phyloP scores from a whole-genome alignment of 2,797 vertebrate genomes.

The Melanotaenia pygmaea region DNA sequence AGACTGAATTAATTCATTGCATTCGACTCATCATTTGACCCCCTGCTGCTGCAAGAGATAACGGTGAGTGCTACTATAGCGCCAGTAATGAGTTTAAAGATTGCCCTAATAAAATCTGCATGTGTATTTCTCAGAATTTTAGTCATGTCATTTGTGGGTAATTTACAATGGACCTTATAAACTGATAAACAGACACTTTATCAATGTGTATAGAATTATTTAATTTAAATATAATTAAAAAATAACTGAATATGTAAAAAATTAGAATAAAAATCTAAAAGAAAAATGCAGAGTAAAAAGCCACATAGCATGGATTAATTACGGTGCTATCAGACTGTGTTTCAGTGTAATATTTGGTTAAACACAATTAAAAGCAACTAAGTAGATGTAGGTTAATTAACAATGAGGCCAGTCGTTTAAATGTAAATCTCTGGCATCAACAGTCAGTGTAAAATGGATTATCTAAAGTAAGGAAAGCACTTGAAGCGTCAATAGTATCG shows the following conservation, averaged over 20 bases:
- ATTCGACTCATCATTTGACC: slow-evolving; percentile 25
- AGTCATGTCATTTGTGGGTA: not conserved
- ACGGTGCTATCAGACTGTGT: not conserved
- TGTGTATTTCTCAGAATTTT: not conserved
- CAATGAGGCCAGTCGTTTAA: slow-evolving; percentile 26
- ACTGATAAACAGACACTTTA: not conserved
- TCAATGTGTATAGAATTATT: not conserved
- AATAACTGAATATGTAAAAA: not conserved
- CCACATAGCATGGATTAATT: too few species aligned
- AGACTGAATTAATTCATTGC: slow-evolving; percentile 22
- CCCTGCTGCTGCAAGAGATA: slow-evolving; percentile 9
- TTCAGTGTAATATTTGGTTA: not conserved
- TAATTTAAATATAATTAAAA: not conserved
- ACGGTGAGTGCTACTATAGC: slow-evolving; percentile 46
- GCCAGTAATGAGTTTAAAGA: not conserved
- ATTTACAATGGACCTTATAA: not conserved
- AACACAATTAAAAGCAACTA: slow-evolving; percentile 3
- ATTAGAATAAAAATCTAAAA: too few species aligned
- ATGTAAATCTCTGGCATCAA: slow-evolving; percentile 54
- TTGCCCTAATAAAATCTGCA: not conserved
- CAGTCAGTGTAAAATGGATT: slow-evolving; percentile 73
- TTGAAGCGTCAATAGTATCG: slow-evolving; percentile 37
- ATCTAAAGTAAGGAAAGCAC: slow-evolving; percentile 41
- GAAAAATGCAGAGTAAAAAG: too few species aligned
- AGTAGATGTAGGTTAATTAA: slow-evolving; percentile 41